Evolutionary conservation across 2,113 vertebrate genomes (phyloP).

Genomic region (Myrmophylax atrothorax): DNA sequence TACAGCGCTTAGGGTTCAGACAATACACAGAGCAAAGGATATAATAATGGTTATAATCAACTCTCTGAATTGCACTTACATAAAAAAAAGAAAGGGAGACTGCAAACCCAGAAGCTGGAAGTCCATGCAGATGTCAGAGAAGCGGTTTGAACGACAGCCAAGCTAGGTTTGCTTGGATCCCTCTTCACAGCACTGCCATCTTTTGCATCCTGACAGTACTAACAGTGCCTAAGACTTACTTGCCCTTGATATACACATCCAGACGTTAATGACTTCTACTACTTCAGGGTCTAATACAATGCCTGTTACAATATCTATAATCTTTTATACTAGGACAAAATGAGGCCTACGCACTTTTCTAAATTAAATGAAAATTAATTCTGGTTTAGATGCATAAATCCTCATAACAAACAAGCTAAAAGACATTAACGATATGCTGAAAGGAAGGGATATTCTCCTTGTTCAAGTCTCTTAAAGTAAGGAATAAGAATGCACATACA

Average conservation of each 20-base stretch:
- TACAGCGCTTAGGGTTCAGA: background rate
- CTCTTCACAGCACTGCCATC: slow-evolving; percentile 13
- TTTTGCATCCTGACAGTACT: slow-evolving; percentile 2
- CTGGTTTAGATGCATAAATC: background rate
- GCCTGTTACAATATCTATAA: rapidly evolving
- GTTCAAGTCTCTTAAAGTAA: background rate
- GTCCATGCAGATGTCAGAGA: background rate
- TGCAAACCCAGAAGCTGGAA: background rate
- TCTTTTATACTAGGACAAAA: background rate
- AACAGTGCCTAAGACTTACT: background rate
- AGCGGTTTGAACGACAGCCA: background rate
- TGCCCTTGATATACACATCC: background rate
- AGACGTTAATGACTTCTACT: background rate
- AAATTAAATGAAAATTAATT: background rate
- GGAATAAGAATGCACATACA: background rate
- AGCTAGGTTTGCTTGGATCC: background rate
- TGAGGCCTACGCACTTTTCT: background rate
- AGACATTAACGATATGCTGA: background rate
- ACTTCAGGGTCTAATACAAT: background rate
- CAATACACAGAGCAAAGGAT: background rate
- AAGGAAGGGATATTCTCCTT: background rate
- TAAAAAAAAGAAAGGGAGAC: background rate
- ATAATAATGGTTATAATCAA: background rate
- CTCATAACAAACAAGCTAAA: background rate
- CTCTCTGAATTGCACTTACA: background rate